These are phyloP conservation scores for Apus apus DNA, from an alignment of 2,113 vertebrate genomes.

Conservation along the genomic window DNA sequence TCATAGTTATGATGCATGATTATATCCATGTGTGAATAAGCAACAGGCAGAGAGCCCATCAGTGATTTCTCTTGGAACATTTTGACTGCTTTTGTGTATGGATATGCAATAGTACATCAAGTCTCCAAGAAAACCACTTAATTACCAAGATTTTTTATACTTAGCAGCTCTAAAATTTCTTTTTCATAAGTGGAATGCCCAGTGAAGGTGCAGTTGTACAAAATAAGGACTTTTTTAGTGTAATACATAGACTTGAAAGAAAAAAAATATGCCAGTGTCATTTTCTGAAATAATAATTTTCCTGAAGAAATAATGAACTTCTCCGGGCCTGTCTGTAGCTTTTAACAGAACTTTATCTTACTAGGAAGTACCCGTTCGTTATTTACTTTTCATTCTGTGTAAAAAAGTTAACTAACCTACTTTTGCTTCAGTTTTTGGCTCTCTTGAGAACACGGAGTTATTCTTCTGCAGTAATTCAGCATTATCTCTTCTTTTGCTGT, in stretches of 20 bases:
- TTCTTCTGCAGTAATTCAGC: constrained; percentile 11
- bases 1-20: background rate
- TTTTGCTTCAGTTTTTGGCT: constrained; percentile 57
- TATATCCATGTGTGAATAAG: background rate
- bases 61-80: background rate
- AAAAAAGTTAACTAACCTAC: constrained; percentile 61
- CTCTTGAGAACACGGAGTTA: constrained; percentile 29
- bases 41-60: background rate
- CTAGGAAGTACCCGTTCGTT: constrained; percentile 46
- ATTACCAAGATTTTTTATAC: background rate
- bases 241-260: constrained; percentile 30
- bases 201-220: background rate
- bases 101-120: background rate
- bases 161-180: background rate
- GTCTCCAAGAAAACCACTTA: background rate
- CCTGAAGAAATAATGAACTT: constrained; percentile 63
- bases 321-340: constrained; percentile 48
- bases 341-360: constrained; percentile 52
- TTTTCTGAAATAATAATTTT: constrained; percentile 64
- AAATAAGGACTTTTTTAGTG: background rate
- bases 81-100: background rate
- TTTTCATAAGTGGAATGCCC: background rate
- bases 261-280: constrained; percentile 35
- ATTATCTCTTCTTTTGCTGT: constrained; percentile 51
- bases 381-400: constrained; percentile 63